Conservation (phyloP, 2,797 vertebrate genomes). For the Platyrinchus mystaceus region DNA sequence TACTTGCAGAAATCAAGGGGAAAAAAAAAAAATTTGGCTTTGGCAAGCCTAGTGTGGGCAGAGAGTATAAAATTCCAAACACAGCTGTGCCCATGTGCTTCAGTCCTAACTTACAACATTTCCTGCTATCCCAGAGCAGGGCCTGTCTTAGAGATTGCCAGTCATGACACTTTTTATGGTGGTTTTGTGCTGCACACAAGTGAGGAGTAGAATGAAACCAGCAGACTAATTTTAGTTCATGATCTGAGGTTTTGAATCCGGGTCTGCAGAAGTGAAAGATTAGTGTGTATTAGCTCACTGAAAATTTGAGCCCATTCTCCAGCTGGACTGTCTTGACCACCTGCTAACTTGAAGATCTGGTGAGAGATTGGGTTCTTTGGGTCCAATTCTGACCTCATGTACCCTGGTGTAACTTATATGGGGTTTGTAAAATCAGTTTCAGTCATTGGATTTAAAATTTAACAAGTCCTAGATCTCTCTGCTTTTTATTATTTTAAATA, state of each 20-base stretch:
- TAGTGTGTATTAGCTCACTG: constrained; percentile 49
- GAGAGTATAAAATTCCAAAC: constrained; percentile 7
- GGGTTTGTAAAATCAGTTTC: background rate
- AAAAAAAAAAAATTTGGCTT: background rate
- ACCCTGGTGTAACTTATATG: background rate
- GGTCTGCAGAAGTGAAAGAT: constrained; percentile 47
- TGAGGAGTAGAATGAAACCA: constrained; percentile 8
- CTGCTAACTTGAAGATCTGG: constrained; percentile 58
- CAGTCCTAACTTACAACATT: constrained; percentile 5
- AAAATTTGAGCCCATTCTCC: constrained; percentile 27
- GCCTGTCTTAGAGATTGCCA: background rate
- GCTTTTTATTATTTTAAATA: background rate
- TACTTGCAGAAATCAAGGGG: constrained; percentile 22
- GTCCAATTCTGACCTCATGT: constrained; percentile 39
- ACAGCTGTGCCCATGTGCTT: constrained; percentile 48
- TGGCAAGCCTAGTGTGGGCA: background rate
- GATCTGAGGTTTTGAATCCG: constrained; percentile 33
- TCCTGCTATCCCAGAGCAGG: constrained; percentile 26
- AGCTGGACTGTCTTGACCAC: constrained; percentile 47
- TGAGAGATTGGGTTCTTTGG: constrained; percentile 44
- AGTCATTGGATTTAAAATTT: background rate
- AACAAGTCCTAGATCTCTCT: background rate
- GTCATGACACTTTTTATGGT: background rate
- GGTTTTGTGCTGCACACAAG: constrained; percentile 16
- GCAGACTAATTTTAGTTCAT: constrained; percentile 42